Conservation (phyloP, 1,140 invertebrate genomes). For the Laupala kohalensis region DNA sequence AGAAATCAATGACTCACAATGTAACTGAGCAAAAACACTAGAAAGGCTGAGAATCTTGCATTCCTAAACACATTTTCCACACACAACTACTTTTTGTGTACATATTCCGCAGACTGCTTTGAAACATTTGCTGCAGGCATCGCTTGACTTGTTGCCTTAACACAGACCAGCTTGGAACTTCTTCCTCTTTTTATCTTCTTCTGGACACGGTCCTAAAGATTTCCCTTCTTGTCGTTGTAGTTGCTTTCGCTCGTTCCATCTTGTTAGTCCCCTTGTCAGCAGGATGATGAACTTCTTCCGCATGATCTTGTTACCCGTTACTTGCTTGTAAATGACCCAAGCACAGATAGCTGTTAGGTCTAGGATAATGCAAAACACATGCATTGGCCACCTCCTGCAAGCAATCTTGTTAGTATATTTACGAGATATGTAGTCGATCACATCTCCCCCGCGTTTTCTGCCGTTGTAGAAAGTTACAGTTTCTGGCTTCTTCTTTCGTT, state of each 20-base stretch:
- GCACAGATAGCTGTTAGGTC: slow-evolving; percentile 28
- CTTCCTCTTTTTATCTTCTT: not conserved
- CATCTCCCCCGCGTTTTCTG: slow-evolving; percentile 21
- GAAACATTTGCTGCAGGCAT: not conserved
- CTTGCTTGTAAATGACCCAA: slow-evolving; percentile 4
- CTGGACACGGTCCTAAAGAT: not conserved
- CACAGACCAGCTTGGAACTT: not conserved
- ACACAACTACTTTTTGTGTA: not conserved
- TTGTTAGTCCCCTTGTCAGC: not conserved
- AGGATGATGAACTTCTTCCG: slow-evolving; percentile 5
- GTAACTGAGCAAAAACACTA: no score
- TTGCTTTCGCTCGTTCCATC: not conserved
- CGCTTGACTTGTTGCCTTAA: not conserved
- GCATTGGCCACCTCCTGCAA: slow-evolving; percentile 35
- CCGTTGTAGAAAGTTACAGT: slow-evolving; percentile 20
- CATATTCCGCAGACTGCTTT: slow-evolving; percentile 3
- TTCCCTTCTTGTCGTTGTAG: not conserved
- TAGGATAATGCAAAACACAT: slow-evolving; percentile 34
- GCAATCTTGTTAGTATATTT: slow-evolving; percentile 31
- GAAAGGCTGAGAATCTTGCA: not conserved
- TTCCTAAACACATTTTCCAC: not conserved
- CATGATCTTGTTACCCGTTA: not conserved
- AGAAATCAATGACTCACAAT: no score
- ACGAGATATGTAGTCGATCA: slow-evolving; percentile 21
- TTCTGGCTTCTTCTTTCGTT: slow-evolving; percentile 15